These are phyloP conservation scores for Bombyx mori DNA, from an alignment of 1,140 invertebrate species.

Conservation along the genomic window ASM3026992v2 NC_085118.1:13302001-13302500, in stretches of 20 bases:
- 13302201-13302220: no score
- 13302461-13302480: conserved; percentile 7
- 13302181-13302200: no score
- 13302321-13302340: conserved; percentile 33
- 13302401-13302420: conserved; percentile 42
- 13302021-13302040: no score
- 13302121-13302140: no score
- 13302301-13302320: conserved; percentile 32
- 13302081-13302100: no score
- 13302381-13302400: conserved; percentile 24
- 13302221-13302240: no score
- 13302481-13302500: conserved; percentile 1
- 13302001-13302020: no score
- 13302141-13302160: no score
- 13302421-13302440: conserved; percentile 54
- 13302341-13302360: conserved; percentile 45
- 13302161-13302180: no score
- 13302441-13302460: conserved; percentile 26
- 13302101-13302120: no score
- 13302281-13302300: conserved; percentile 2
- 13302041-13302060: no score
- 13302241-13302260: background rate
- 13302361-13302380: conserved; percentile 33
- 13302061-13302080: no score
- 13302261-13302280: conserved; percentile 1